These are phyloP conservation scores for Micrasema minimum DNA, from an alignment of 1,140 invertebrate species.

Conservation along the genomic window DNA sequence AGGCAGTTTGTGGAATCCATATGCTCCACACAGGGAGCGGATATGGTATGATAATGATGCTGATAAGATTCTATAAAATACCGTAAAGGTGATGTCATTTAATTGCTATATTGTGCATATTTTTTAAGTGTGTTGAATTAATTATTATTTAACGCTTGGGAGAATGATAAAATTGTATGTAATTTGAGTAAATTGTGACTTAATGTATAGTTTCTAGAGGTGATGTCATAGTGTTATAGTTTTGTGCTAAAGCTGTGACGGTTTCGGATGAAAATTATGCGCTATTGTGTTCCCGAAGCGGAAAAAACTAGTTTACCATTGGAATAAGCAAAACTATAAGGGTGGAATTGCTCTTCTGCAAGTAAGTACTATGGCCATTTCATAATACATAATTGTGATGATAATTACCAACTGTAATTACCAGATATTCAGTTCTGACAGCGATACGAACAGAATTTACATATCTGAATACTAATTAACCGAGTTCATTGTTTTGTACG, in stretches of 20 bases:
- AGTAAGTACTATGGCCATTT: slow-evolving; percentile 5
- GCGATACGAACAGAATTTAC: slow-evolving; percentile 7
- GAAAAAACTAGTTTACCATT: slow-evolving; percentile 27
- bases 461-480: slow-evolving; percentile 7
- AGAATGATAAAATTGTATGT: background rate
- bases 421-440: slow-evolving; percentile 2
- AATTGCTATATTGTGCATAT: no score
- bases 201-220: background rate
- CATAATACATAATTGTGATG: background rate
- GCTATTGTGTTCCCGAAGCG: slow-evolving; percentile 8
- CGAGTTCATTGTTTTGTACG: slow-evolving; percentile 21
- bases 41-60: no score
- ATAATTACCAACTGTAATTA: slow-evolving; percentile 5
- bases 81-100: no score
- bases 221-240: slow-evolving; percentile 6
- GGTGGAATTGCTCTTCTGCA: background rate
- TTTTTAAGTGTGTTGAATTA: background rate
- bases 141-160: background rate
- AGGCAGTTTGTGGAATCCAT: no score
- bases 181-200: no score
- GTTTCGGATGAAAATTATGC: background rate
- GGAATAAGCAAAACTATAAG: background rate
- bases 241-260: slow-evolving; percentile 10
- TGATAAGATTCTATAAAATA: no score
- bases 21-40: no score